Base-by-base conservation (phyloP, 2,888 invertebrate species). In the Lapara coniferarum region DNA sequence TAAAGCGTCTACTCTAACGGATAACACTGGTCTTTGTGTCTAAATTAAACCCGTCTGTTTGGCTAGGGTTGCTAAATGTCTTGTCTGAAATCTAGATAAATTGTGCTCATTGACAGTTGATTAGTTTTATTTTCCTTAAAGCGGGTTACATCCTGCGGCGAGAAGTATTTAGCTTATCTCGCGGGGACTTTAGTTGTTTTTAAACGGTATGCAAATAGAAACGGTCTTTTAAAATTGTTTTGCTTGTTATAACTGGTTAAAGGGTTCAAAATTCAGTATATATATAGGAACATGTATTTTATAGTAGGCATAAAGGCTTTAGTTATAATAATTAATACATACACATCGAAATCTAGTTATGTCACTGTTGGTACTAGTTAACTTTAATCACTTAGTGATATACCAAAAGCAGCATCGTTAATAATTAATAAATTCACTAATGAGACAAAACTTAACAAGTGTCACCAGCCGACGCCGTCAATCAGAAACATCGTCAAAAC, bases 21-120 rank as follows among this genome's bases (percentile, higher is more conserved):
- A 81, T 77, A 80, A 77, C 77, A 74, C 73, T 75, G 74, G 77
- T 76, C 81, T 77, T 78, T 81, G 79, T 76, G 72, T 71, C 71
- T 74, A 75, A 78, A 81, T 82, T 81, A 80, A 58, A 69, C 70
- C 59, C 70, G 76, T 74, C 77, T 76, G 69, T 67, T 69, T 53
- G 70, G 63, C 12, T 69, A 76, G 74, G 73, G 73, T 51, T 76
- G 76, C 25, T 19, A 25, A 63, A 16, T 63, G 51, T 37, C 58
- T 53, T 44, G 25, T 46, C 51, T 25, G 37, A 66, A 51, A 44
- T 58, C 25, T 14, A 30, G 51, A 69, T 57, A 57, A 55, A 66
- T 66, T 66, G n/a, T 57, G 51, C 16, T 25, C 58, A 67, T 56
- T 55, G 53, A 44, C 55, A 44, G 67, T 55, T 67, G 56, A 49